Base-by-base conservation (phyloP, 1,140 invertebrate genomes). In the Vanessa atalanta region DNA sequence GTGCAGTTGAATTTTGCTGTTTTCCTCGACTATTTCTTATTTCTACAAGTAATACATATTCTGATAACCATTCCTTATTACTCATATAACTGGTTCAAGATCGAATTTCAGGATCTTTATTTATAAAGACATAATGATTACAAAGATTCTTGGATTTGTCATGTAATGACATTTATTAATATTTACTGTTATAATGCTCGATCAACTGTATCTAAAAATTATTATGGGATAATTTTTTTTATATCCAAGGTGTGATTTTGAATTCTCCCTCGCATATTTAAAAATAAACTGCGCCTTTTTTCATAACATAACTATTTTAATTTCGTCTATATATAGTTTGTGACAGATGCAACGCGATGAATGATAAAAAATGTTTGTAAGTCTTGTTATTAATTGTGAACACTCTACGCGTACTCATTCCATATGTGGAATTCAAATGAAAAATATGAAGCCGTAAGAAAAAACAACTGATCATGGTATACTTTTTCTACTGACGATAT, bases 271-370 rank as follows among this genome's bases (percentile, higher is more conserved):
- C 71, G 72, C 72, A 53, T 68, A 69, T 78, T 75, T 83, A 86
- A 85, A 88, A 88, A 88, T 87, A 89, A 61, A 12, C 23, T 69
- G 31, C 64, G 15, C 31, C 68, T 74, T 85, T 86, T 86, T 87
- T 86, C 80, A 79, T 79, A 75, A 77, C 78, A 80, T 78, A 86
- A 83, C 79, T 83, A 80, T 80, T 83, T 82, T 75, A 80, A 83
- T 80, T 72, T 79, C 65, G 31, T 79, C 76, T 78, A 78, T 77
- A 82, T 78, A 80, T 83, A 83, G 65, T 66, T 65, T 14, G 61
- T 65, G 69, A 73, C 76, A 79, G 72, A 81, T 81, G 78, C 71
- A 67, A 70, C 63, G 50, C 55, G 71, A 51, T 55, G 47, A 68
- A 72, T 65, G 31, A 76, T 76, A 76, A 76, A 76, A 72, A 76